Evolutionary conservation across 1,140 invertebrate genomes (phyloP).

Genomic region (Yoshiicerus persimilis): DNA sequence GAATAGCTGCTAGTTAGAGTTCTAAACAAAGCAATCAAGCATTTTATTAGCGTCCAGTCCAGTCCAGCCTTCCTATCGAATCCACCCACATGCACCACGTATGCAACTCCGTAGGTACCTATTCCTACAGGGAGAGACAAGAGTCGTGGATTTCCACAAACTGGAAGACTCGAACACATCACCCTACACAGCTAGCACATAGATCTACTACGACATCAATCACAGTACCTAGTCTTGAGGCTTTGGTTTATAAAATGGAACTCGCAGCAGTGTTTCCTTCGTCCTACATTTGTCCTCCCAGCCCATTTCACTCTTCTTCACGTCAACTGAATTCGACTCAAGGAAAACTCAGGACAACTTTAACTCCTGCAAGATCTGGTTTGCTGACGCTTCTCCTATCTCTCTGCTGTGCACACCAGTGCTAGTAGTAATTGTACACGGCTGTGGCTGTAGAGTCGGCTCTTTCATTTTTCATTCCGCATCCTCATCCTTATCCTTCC

Average conservation of each 20-base stretch:
- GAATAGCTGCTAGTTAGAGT: too few species aligned
- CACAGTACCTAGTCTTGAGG: not conserved
- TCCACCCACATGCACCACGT: too few species aligned
- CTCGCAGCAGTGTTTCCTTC: not conserved
- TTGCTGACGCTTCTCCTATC: not conserved
- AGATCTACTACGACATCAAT: not conserved
- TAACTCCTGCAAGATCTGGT: not conserved
- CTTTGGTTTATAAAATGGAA: not conserved
- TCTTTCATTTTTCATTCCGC: not conserved
- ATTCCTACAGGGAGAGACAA: too few species aligned
- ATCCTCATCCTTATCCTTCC: not conserved
- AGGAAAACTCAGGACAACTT: not conserved
- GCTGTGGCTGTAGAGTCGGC: not conserved
- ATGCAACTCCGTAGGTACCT: too few species aligned
- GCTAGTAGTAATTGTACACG: not conserved
- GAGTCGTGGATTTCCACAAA: too few species aligned
- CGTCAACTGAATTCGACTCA: not conserved
- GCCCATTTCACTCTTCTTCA: not conserved
- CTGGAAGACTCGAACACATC: too few species aligned
- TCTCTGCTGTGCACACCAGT: not conserved
- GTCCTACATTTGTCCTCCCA: slow-evolving; percentile 14
- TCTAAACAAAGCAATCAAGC: too few species aligned
- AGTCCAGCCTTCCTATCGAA: too few species aligned
- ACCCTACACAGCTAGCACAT: not conserved
- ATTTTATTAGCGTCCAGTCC: too few species aligned